These are phyloP conservation scores for Acanthococcus lagerstroemiae DNA, from an alignment of 2,888 invertebrate species.

Conservation along the genomic window DNA sequence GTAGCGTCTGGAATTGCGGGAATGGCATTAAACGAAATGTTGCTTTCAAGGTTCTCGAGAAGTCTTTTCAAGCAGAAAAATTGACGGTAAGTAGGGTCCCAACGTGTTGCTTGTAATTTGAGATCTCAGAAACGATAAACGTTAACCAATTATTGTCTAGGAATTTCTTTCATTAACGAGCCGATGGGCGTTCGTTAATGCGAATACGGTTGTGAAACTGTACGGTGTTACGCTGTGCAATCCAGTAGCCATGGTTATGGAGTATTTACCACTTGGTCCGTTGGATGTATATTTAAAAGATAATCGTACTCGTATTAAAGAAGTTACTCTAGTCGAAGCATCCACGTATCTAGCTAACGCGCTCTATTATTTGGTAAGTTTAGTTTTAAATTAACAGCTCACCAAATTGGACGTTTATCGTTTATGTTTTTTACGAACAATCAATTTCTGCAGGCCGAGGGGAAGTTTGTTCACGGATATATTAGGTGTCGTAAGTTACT, in stretches of 20 bases:
- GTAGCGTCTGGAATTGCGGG: not conserved
- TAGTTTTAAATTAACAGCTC: constrained; percentile 35
- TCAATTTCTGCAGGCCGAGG: constrained; percentile 51
- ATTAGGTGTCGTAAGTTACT: constrained; percentile 72
- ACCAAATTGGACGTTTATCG: not conserved
- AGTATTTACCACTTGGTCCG: constrained; percentile 67
- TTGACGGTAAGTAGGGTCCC: too few species aligned
- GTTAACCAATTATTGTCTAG: constrained; percentile 43
- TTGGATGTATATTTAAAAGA: constrained; percentile 56
- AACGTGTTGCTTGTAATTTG: too few species aligned
- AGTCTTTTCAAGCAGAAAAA: too few species aligned
- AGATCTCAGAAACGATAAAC: too few species aligned
- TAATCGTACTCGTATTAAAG: constrained; percentile 42
- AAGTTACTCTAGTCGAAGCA: constrained; percentile 68
- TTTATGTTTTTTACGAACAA: not conserved
- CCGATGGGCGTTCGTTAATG: constrained; percentile 67
- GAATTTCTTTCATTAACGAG: constrained; percentile 68
- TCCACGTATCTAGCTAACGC: constrained; percentile 72
- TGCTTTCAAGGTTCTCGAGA: not conserved
- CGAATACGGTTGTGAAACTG: constrained; percentile 62
- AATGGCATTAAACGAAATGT: not conserved
- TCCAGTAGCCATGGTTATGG: constrained; percentile 70
- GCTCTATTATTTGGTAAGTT: constrained; percentile 65
- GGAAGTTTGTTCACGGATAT: constrained; percentile 71
- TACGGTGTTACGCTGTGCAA: constrained; percentile 67